Evolutionary conservation across 2,888 invertebrate species (phyloP), one percentile per base, ranked within the genome.

Genomic region (Ophioninae sp.): DNA sequence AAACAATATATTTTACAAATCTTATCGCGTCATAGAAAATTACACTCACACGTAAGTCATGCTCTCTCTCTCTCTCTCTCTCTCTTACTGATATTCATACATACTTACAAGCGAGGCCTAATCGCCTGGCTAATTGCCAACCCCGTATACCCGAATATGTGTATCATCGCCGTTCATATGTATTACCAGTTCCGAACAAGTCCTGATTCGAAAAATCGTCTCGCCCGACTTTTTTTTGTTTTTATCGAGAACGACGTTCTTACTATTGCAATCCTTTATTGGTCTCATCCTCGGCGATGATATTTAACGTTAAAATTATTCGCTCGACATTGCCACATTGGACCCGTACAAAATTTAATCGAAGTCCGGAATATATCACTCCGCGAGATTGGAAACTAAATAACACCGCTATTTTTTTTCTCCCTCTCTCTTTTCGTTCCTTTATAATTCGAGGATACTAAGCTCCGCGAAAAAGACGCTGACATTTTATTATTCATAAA

Each of bases 131-230:
- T 82, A 76, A 84, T 79, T 85, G 78, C 79, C 85, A 79, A 87
- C 86, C 87, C 87, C 87, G 87, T 88, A 88, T 87, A 83, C 84
- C 87, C 88, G 87, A 89, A 87, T 87, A 87, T 88, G 87, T 88
- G 87, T 88, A 88, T 87, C 87, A 88, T 87, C 87, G 85, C 86
- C 86, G 73, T 61, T 79, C 57, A 59, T 72, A 30, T 57, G 68
- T 57, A 64, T 62, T 59, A 61, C 20, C 62, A 41, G n/a, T 50
- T 20, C 44, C 56, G 7, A 21, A 69, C 21, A 61, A 59, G 17
- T 10, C 64, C n/a, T 30, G 10, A 7, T 50, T 39, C 61, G 61
- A 65, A 73, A 77, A 62, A 57, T n/a, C 30, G 0, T 50, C 13
- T 59, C 37, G 56, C 21, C 17, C 50, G 30, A 50, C 37, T 64